A percentile compares a stretch with the other conserved stretches of the same genome.
Evolutionary conservation across 2,888 invertebrate genomes (phyloP).

Genomic region (Cephus spinipes): DNA sequence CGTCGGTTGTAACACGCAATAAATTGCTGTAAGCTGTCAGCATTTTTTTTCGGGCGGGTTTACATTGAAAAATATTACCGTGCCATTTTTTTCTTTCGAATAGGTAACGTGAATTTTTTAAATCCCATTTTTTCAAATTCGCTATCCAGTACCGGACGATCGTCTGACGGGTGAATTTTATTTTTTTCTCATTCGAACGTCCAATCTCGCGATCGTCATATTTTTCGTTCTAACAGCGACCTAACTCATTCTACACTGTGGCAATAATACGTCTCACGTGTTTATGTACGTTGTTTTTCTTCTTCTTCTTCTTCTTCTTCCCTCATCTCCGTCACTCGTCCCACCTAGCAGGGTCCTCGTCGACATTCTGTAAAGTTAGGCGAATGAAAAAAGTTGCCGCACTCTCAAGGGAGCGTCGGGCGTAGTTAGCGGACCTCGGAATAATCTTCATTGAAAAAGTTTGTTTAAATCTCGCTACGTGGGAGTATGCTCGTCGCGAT

Average conservation of each 20-base stretch:
- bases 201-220: not conserved
- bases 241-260: not conserved
- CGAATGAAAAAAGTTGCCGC: constrained; percentile 61
- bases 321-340: not conserved
- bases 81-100: not conserved
- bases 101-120: not conserved
- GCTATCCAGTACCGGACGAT: too few relatives aligned
- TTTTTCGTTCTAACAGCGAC: not conserved
- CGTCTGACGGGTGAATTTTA: not conserved
- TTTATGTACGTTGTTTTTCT: constrained; percentile 16
- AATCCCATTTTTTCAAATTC: not conserved
- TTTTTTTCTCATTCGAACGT: not conserved
- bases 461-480: constrained; percentile 33
- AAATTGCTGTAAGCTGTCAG: not conserved
- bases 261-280: constrained; percentile 25
- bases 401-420: constrained; percentile 51
- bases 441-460: constrained; percentile 67
- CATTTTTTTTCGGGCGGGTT: not conserved
- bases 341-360: not conserved
- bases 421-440: constrained; percentile 61
- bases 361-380: constrained; percentile 48
- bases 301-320: constrained; percentile 28
- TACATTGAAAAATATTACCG: not conserved
- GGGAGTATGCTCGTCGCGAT: constrained; percentile 3
- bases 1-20: not conserved